These are phyloP conservation scores for Sylvietta virens DNA, from an alignment of 2,113 vertebrate genomes.

Conservation along the genomic window DNA sequence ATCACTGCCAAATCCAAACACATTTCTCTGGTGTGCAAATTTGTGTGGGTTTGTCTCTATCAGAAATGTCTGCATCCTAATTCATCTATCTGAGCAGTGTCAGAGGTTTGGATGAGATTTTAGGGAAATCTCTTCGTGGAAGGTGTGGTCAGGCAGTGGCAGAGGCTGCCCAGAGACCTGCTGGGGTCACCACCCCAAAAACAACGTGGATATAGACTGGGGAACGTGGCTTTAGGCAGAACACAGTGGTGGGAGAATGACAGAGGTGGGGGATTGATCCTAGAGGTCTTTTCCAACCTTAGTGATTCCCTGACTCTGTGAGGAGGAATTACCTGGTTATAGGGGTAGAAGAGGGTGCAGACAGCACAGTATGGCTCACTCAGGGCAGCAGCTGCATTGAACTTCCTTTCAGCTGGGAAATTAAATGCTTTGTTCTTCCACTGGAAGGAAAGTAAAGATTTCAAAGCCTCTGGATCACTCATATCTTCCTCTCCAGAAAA, in stretches of 20 bases:
- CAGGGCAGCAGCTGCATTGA: slow-evolving; percentile 84
- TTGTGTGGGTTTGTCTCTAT: background rate
- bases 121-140: background rate
- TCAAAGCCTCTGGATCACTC: slow-evolving; percentile 77
- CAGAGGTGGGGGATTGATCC: background rate
- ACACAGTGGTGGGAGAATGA: rapidly evolving
- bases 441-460: slow-evolving; percentile 79
- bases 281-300: background rate
- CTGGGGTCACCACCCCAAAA: background rate
- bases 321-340: slow-evolving; percentile 70
- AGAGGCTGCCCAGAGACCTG: background rate
- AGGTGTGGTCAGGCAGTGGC: background rate
- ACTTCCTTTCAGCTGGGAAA: slow-evolving; percentile 88
- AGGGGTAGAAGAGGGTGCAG: slow-evolving; percentile 91
- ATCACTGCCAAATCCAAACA: background rate
- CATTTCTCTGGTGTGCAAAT: background rate
- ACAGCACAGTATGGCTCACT: slow-evolving; percentile 89
- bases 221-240: background rate
- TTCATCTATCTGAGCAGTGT: rapidly evolving
- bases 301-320: background rate
- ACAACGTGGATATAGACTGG: rapidly evolving
- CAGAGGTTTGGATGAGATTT: background rate
- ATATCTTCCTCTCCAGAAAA: slow-evolving; percentile 78
- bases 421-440: slow-evolving; percentile 84
- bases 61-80: background rate